Base-by-base conservation (phyloP, 1,140 invertebrate species). In the Harlomillsia oculata region DNA sequence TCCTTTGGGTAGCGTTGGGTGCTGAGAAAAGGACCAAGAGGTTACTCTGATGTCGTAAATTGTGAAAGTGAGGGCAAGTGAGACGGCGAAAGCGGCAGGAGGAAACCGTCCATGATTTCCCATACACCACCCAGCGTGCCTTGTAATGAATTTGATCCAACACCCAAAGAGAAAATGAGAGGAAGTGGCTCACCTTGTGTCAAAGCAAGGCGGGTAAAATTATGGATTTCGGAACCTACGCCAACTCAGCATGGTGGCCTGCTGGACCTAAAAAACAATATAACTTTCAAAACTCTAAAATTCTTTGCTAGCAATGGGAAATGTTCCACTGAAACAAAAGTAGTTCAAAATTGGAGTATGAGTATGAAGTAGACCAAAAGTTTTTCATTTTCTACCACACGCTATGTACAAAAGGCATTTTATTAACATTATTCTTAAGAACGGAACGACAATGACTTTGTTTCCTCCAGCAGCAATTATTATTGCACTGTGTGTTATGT, bases 141-240 rank as follows among this genome's bases (percentile, higher is more conserved):
- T 14, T 26, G 40, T 40, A 58, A 58, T 58, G 49, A 58, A 58
- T 58, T 58, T 58, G 40, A 51, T 52, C 18, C 21, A 46, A 52
- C 40, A 52, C 49, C 41, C 52, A 52, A 58, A 30, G 30, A 34
- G 37, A 32, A n/a, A 54, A 45, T 26, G 20, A 32, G 26, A 56
- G 34, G 30, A 40, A 46, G 30, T 26, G 36, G 56, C 32, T 46
- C 39, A 51, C 55, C 55, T 32, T 20, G 45, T 57, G 21, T 21
- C 34, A 49, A 29, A 11, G 41, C 25, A 40, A 37, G 53, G 20
- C 29, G 30, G 43, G 30, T 49, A 29, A 49, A 56, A 40, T 56
- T 48, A 56, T 56, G 45, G 34, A 50, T 50, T 39, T 16, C 8
- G 21, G 48, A 50, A n/a, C 48, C 32, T 21, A 13, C 16, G 48